Evolutionary conservation across 2,797 vertebrate species (phyloP), one percentile per base, ranked within the genome.

Genomic region (Brachymystax lenok): DNA sequence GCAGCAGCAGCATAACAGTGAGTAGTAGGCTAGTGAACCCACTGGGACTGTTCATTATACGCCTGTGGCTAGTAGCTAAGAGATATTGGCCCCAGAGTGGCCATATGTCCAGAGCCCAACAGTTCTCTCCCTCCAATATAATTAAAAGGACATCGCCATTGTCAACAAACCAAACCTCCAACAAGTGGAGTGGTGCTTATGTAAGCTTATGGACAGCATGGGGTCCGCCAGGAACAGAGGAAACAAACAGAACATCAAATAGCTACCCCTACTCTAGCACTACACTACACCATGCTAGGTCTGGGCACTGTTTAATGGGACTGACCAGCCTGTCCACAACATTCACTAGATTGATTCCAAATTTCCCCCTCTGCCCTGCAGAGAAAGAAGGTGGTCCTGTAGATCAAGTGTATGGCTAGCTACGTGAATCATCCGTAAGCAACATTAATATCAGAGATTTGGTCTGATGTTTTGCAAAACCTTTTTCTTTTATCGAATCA

Each of bases 11-110:
- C 52, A 52, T 24, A 13, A 21, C 66, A 76, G n/a, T 14, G 35
- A 85, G 81, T 33, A 81, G 82, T 13, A 46, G 40, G 40, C 10
- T 76, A 85, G 80, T 84, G 87, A 89, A 82, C 86, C 88, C 84
- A 74, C 50, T 8, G 54, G 71, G 82, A 81, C 80, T 80, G 79
- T 81, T 88, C 81, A 83, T 87, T 84, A 89, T 80, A 79, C 82
- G 87, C 81, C 84, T 88, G 85, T 88, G 88, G 83, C 82, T 14
- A 16, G 79, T 74, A 72, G 82, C 76, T 85, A 83, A 64, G 84
- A 83, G 74, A 87, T 46, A 8, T 14, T 56, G 77, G 85, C 77
- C 80, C 54, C 4, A 0, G 72, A 79, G 77, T 35, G 28, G 21
- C 73, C 88, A 88, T 86, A 82, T 86, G 86, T 77, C 66, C 10